A percentile compares a stretch with the other conserved stretches of the same genome.
Evolutionary conservation across 2,797 vertebrate species (phyloP).

Genomic region (Halcyon smyrnensis): DNA sequence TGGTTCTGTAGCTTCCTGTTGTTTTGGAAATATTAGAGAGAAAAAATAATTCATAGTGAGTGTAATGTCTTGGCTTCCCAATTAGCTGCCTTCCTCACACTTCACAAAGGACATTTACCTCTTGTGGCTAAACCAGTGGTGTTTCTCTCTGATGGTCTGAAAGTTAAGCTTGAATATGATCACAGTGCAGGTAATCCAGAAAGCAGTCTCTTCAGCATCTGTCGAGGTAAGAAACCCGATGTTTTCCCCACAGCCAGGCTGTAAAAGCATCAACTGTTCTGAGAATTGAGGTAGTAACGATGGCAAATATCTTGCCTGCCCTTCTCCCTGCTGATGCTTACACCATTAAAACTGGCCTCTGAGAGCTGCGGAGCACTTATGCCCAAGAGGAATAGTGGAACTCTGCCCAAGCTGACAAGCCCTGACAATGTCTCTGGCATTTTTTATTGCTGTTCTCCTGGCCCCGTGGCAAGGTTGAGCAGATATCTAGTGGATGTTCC

Average conservation of each 20-base stretch:
- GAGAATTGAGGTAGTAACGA: neutral
- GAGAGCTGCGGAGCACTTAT: fast-evolving
- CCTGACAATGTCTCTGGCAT: neutral
- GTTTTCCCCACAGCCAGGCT: neutral
- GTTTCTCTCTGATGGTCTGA: neutral
- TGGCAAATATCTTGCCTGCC: neutral
- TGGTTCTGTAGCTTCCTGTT: neutral
- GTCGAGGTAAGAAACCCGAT: neutral
- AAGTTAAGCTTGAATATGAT: neutral
- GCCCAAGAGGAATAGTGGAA: neutral
- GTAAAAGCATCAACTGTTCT: neutral
- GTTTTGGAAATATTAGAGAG: neutral
- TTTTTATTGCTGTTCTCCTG: neutral
- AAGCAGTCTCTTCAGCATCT: neutral
- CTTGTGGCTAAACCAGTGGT: neutral
- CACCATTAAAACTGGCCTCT: neutral
- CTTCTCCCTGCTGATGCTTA: neutral
- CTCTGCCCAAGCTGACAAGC: neutral
- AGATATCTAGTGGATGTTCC: neutral
- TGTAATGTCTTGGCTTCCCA: neutral
- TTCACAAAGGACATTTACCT: neutral
- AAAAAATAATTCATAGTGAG: neutral
- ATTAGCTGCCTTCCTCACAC: neutral
- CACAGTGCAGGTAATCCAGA: neutral
- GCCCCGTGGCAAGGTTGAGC: neutral